Evolutionary conservation across 2,888 invertebrate species (phyloP), one percentile per base, ranked within the genome.

Genomic region (Hypena proboscidalis): DNA sequence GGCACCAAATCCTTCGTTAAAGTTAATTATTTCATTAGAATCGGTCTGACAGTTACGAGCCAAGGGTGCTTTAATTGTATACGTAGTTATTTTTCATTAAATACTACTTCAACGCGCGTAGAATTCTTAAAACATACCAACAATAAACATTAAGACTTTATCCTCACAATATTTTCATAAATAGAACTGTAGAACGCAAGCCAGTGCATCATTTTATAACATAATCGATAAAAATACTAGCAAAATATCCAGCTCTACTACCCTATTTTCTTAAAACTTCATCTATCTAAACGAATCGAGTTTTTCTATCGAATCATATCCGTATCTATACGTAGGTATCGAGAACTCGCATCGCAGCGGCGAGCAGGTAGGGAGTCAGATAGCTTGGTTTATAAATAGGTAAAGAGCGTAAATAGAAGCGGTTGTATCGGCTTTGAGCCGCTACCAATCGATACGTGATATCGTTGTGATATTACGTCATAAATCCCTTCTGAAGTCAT

Each of bases 391-490:
- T 90, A 90, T 90, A 90, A 90, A 90, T 90, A 89, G 88, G 87
- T 89, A 88, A 89, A 80, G 80, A 86, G 84, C 85, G 83, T 87
- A 90, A 90, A 90, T 89, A 88, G 85, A 82, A 81, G 72, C 81
- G 78, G 81, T 85, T 87, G 87, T 88, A 89, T 90, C 81, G 85
- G 75, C 83, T 78, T 73, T 70, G 77, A 77, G 78, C 77, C 74
- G 73, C 87, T 77, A 80, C 87, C 84, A 90, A 90, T 90, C 90
- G 85, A 90, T 90, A 90, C 82, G 49, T 50, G 58, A 65, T 66
- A 66, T 50, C 57, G 49, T 58, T 58, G 53, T 46, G 31, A 36
- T 55, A 54, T 60, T 72, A 58, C 54, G 70, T 52, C 73, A 42
- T 63, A 84, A 75, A 66, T 64, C 53, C 57, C 35, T n/a, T 7